These are phyloP conservation scores for Falco punctatus DNA, from an alignment of 2,113 vertebrate species.

Conservation along the genomic window DNA sequence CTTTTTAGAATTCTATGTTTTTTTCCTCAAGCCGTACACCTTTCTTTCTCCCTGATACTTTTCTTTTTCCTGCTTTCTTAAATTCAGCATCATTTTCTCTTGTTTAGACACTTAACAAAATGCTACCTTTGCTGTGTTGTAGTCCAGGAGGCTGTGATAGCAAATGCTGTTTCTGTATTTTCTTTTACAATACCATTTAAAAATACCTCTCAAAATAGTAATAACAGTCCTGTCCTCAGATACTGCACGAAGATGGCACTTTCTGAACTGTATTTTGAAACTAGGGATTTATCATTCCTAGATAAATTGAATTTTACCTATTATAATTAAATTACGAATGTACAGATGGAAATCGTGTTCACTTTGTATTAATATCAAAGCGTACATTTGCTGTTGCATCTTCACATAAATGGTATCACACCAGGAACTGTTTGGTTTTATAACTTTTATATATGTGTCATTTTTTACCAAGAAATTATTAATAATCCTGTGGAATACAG, in stretches of 20 bases:
- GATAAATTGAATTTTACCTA: not conserved
- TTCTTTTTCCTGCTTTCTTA: not conserved
- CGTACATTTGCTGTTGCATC: not conserved
- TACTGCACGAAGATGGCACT: not conserved
- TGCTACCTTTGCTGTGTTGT: not conserved
- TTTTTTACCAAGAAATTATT: not conserved
- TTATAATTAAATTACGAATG: not conserved
- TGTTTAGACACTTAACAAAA: not conserved
- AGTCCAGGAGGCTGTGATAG: not conserved
- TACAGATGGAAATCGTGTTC: not conserved
- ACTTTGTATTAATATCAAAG: not conserved
- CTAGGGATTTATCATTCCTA: not conserved
- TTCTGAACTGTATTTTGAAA: not conserved
- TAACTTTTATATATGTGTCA: not conserved
- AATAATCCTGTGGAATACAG: not conserved
- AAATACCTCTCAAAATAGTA: not conserved
- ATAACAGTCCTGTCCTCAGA: not conserved
- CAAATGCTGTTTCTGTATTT: not conserved
- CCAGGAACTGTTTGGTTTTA: not conserved
- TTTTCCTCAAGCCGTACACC: rapidly evolving
- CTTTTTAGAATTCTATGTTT: not conserved
- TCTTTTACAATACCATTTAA: not conserved
- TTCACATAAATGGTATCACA: not conserved
- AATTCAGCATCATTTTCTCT: not conserved
- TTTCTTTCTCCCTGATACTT: not conserved